Base-by-base conservation (phyloP, 2,888 invertebrate species). In the Machimus atricapillus region DNA sequence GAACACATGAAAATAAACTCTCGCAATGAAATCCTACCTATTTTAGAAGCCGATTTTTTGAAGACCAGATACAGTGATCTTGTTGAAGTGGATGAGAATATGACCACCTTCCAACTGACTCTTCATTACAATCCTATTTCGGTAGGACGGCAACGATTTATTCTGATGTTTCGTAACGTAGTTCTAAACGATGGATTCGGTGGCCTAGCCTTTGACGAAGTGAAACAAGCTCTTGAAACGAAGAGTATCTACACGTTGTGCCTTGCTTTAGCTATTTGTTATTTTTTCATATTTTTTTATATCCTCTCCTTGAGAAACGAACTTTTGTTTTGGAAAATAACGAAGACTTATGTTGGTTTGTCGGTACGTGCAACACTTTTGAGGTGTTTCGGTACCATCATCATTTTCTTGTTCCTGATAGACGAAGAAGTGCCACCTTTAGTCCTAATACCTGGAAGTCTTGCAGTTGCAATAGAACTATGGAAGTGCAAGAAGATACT, bases 301-400 rank as follows among this genome's bases (percentile, higher is more conserved):
- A 97, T 99, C 91, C 93, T 99, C 85, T 98, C 99, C 0, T 98
- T 99, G 92, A 99, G 99, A 94, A 99, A 98, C 92, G 99, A 99
- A 90, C 97, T 99, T 0, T 95, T 95, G 87, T 99, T 99, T 92
- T 99, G 99, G 99, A 95, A 96, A 87, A 94, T 95, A 27, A 96
- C 97, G 90, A 95, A 95, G 43, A 96, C 96, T 0, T 96, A 99
- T 93, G 97, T 96, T 58, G 97, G 99, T 0, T 93, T 99, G 27
- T 99, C 99, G 0, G 94, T 96, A 1, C 95, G 97, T 88, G 97
- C 97, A 0, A 96, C 99, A 40, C 91, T 98, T 52, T 99, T 99
- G 99, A 94, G 98, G 85, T 97, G 97, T 1, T 97, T 99, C 92
- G 98, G 98, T 83, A 97, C 98, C 92, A 93, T 96, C 34, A 94